Conservation (phyloP, 2,113 vertebrate species). For the Oceanodroma tethys region DNA sequence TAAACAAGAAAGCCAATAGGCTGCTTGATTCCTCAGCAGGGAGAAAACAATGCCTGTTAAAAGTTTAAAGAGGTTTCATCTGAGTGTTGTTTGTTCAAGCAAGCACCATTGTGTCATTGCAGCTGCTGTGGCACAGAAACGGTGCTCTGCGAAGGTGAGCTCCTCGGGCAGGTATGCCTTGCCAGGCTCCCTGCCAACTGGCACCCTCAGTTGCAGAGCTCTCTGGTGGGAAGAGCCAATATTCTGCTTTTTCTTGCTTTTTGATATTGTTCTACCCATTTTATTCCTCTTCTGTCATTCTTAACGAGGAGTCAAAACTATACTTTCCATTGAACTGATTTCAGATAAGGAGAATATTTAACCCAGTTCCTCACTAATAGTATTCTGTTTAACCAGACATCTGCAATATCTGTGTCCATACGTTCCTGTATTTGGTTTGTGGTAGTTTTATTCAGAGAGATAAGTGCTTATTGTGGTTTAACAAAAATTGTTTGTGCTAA, state of each 20-base stretch:
- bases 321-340: background rate
- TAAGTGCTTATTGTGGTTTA: rapidly evolving
- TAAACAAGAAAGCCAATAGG: background rate
- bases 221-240: background rate
- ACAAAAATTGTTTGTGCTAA: background rate
- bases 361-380: background rate
- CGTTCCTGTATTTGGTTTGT: background rate
- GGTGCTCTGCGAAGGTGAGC: background rate
- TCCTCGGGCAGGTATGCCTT: background rate
- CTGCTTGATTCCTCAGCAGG: background rate
- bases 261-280: rapidly evolving
- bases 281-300: background rate
- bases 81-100: background rate
- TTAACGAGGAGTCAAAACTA: background rate
- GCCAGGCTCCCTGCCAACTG: background rate
- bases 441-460: background rate
- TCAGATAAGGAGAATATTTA: background rate
- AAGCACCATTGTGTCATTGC: background rate
- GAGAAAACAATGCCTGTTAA: background rate
- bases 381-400: background rate
- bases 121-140: background rate
- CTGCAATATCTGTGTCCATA: background rate
- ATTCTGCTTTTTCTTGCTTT: background rate
- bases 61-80: background rate
- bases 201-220: background rate